phyloP scores from a whole-genome alignment of 2,888 invertebrate species.

The Ypsolopha scabrella region DNA sequence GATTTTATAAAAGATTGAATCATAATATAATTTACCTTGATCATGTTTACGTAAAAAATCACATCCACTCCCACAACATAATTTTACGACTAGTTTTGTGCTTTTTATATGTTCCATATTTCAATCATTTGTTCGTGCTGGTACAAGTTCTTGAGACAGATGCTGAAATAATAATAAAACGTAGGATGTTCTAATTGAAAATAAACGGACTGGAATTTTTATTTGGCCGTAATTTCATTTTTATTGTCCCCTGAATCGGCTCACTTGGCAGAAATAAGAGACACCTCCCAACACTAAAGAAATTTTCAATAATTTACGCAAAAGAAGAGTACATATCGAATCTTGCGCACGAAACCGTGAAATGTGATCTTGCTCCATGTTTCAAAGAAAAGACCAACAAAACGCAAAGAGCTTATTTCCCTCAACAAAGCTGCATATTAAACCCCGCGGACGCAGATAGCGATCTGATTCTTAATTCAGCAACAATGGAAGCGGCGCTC shows the following conservation, averaged over 20 bases:
- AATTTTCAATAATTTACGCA: neutral
- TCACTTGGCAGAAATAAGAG: neutral
- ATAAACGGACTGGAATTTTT: neutral
- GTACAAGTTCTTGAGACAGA: neutral
- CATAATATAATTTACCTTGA: conserved; percentile 19
- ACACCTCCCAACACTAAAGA: neutral
- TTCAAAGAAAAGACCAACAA: too few species aligned
- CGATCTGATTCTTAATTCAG: conserved; percentile 56
- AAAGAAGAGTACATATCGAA: neutral
- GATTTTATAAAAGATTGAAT: conserved; percentile 9
- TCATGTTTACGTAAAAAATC: conserved; percentile 19
- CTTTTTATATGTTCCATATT: neutral
- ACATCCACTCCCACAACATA: conserved; percentile 33
- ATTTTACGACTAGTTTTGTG: conserved; percentile 27
- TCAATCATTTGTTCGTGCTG: neutral
- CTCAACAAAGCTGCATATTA: conserved; percentile 60
- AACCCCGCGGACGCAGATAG: conserved; percentile 66
- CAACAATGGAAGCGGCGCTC: conserved; percentile 63
- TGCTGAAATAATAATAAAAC: neutral
- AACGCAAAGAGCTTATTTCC: neutral
- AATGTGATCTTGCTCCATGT: neutral
- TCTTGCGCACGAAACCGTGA: neutral
- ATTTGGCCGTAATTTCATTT: neutral
- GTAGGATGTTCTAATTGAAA: neutral
- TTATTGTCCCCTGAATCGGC: neutral